These are phyloP conservation scores for Drosophila grimshawi DNA, from an alignment of 1,140 invertebrate species.

Conservation along the genomic window DNA sequence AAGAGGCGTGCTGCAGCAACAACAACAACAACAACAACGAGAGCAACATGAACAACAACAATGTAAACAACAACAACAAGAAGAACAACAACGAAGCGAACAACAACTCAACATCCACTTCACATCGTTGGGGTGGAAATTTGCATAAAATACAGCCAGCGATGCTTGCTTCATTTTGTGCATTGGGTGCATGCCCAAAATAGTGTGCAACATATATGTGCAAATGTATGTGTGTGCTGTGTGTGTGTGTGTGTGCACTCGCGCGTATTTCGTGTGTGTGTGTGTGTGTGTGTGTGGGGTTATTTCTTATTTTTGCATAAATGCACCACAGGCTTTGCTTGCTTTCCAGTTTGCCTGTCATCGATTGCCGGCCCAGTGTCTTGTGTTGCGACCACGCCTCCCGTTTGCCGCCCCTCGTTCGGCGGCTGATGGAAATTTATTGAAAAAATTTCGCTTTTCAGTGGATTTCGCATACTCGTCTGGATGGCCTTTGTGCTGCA, in stretches of 20 bases:
- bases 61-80: conserved; percentile 5
- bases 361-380: conserved; percentile 72
- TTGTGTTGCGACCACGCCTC: conserved; percentile 28
- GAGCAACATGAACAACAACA: conserved; percentile 29
- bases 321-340: conserved; percentile 78
- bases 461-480: conserved; percentile 56
- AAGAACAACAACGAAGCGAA: conserved; percentile 2
- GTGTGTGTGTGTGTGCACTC: conserved; percentile 19
- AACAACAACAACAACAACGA: conserved; percentile 7
- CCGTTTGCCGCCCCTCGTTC: not conserved
- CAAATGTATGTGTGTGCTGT: conserved; percentile 11
- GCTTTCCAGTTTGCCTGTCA: conserved; percentile 78
- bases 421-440: conserved; percentile 75
- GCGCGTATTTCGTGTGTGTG: conserved; percentile 48
- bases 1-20: conserved; percentile 58
- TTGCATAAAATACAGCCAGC: conserved; percentile 72
- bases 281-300: conserved; percentile 54
- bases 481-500: conserved; percentile 62
- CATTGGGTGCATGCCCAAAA: conserved; percentile 60
- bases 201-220: conserved; percentile 56
- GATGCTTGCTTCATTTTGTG: conserved; percentile 61
- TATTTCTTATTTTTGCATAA: conserved; percentile 83
- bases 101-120: conserved; percentile 45
- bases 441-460: conserved; percentile 80
- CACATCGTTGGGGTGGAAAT: conserved; percentile 51